A percentile compares a stretch with the other conserved stretches of the same genome.
phyloP scores from a whole-genome alignment of 2,888 invertebrate genomes.

The Anarsia innoxiella region DNA sequence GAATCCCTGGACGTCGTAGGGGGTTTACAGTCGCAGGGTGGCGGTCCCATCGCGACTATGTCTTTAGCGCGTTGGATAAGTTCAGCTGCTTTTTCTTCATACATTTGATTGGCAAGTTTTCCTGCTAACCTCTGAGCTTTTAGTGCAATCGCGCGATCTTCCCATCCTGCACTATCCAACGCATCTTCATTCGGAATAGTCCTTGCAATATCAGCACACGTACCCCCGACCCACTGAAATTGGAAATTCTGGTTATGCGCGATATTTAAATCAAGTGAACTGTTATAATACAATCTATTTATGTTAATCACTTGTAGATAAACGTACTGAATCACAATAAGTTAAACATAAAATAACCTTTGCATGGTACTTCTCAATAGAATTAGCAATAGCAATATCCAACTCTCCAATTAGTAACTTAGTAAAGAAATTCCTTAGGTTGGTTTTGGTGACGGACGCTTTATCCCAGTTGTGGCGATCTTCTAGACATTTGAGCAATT shows the following conservation, averaged over 20 bases:
- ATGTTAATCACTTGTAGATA: too few relatives aligned
- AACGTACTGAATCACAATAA: constrained; percentile 1
- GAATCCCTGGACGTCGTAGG: too few relatives aligned
- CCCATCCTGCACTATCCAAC: constrained; percentile 32
- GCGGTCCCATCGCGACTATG: constrained; percentile 33
- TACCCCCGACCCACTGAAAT: constrained; percentile 51
- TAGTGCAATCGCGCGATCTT: constrained; percentile 40
- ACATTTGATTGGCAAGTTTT: constrained; percentile 48
- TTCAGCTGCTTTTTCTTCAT: constrained; percentile 40
- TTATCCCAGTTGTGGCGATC: constrained; percentile 62
- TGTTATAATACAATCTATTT: too few relatives aligned
- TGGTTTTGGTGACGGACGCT: constrained; percentile 40
- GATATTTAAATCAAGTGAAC: too few relatives aligned
- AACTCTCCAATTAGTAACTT: constrained; percentile 50
- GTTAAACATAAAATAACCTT: constrained; percentile 43
- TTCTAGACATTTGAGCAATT: constrained; percentile 58
- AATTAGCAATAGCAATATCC: constrained; percentile 58
- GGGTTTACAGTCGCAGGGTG: constrained; percentile 41
- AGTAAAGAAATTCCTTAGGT: constrained; percentile 46
- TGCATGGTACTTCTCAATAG: constrained; percentile 61
- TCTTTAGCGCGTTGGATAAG: constrained; percentile 40
- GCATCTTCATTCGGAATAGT: constrained; percentile 26
- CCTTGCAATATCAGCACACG: constrained; percentile 41
- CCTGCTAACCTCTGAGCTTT: constrained; percentile 46
- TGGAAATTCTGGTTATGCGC: not conserved